Base-by-base conservation (phyloP, 2,888 invertebrate species). In the Nineta flava region DNA sequence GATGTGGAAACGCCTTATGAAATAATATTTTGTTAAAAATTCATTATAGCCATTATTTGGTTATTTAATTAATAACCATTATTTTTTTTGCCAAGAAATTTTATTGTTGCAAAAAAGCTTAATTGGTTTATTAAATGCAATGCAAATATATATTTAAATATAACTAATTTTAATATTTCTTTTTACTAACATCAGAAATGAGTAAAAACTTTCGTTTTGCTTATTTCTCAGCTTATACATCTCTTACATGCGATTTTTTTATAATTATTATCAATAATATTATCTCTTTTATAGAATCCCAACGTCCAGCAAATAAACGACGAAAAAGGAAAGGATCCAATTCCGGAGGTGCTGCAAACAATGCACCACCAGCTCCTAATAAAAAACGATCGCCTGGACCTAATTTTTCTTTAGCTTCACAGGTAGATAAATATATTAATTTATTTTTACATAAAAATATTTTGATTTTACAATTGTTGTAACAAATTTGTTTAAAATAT, bases 301-400 rank as follows among this genome's bases (percentile, higher is more conserved):
- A 92, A 69, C 77, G 95, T 65, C 94, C 93, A 54, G 86, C 93
- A 51, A 94, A 87, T 67, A 96, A 96, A 70, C 76, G 96, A 59
- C 84, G 95, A 74, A 96, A 96, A 79, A 81, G 95, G 67, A 96
- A 96, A 74, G 91, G 88, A 51, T 91, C 92, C 59, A 78, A 83
- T 56, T 87, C 88, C 9, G 87, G 88, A 38, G 87, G 87, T 53
- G 82, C 80, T 51, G 81, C 80, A 46, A 88, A 85, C 71, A 83
- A 77, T 53, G 84, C 87, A 53, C 86, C 88, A 40, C 87, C 90
- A 54, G 86, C 85, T 55, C 85, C 88, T 57, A 90, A 88, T 71
- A 93, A 95, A 77, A 94, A 95, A 65, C 76, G 94, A 62, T 95
- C 95, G 43, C 95, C 95, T 54, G 94, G 94, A 64, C 94, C 93